Conservation (phyloP, 2,888 invertebrate genomes). For the Alitta virens region DNA sequence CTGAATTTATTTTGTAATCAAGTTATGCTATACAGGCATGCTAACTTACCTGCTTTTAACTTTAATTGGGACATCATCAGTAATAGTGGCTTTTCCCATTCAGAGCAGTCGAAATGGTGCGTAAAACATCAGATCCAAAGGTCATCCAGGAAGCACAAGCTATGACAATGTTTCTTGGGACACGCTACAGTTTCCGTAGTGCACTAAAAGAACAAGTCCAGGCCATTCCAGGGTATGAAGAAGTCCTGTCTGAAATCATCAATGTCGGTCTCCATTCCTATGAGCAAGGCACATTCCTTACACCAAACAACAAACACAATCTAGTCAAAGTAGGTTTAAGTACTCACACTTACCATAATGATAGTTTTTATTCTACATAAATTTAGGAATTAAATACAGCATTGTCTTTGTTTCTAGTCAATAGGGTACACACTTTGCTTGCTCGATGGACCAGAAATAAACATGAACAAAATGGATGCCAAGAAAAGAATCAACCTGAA, state of each 20-base stretch:
- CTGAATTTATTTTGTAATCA: no score
- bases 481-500: conserved; percentile 91
- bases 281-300: conserved; percentile 91
- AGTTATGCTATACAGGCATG: no score
- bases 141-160: conserved; percentile 94
- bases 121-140: conserved; percentile 11
- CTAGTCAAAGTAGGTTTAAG: conserved; percentile 83
- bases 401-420: conserved; percentile 24
- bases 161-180: conserved; percentile 96
- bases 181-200: conserved; percentile 94
- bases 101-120: conserved; percentile 24
- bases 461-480: conserved; percentile 87
- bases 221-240: conserved; percentile 72
- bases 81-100: no score
- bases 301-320: conserved; percentile 95
- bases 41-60: no score
- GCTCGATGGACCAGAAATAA: conserved; percentile 67
- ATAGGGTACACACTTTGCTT: conserved; percentile 86
- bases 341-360: no score
- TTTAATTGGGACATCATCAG: no score
- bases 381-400: neutral
- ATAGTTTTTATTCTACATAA: no score
- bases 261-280: conserved; percentile 96
- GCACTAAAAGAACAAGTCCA: conserved; percentile 75
- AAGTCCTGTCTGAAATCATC: conserved; percentile 88